Evolutionary conservation across 2,888 invertebrate species (phyloP).

Genomic region (Bombylius major): DNA sequence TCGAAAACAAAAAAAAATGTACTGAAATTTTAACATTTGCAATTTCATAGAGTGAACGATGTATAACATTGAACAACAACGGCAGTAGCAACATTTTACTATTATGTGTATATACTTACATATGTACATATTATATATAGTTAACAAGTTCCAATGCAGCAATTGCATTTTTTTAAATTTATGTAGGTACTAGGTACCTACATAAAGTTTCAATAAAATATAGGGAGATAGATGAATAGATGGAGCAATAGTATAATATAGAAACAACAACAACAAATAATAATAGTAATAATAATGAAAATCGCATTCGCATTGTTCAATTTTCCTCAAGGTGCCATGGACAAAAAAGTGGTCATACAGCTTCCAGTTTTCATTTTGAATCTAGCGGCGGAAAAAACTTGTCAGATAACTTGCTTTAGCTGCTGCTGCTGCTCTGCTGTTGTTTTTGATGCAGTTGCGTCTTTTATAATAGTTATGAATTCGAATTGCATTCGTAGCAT

Average conservation of each 20-base stretch:
- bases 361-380: constrained; percentile 21
- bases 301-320: constrained; percentile 14
- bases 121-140: too few relatives aligned
- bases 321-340: constrained; percentile 14
- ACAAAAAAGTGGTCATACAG: constrained; percentile 20
- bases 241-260: background rate
- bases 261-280: background rate
- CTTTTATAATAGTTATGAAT: background rate
- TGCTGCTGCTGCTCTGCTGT: background rate
- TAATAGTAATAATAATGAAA: background rate
- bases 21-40: too few relatives aligned
- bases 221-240: too few relatives aligned
- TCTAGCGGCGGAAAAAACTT: constrained; percentile 10
- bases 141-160: too few relatives aligned
- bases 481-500: background rate
- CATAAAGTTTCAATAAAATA: too few relatives aligned
- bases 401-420: constrained; percentile 5
- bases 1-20: too few relatives aligned
- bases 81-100: too few relatives aligned
- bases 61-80: too few relatives aligned
- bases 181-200: too few relatives aligned
- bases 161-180: too few relatives aligned
- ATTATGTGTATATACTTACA: too few relatives aligned
- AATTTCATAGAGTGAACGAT: too few relatives aligned
- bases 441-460: background rate